phyloP scores from a whole-genome alignment of 2,888 invertebrate genomes.

The Hirtodrosophila alboralis region DNA sequence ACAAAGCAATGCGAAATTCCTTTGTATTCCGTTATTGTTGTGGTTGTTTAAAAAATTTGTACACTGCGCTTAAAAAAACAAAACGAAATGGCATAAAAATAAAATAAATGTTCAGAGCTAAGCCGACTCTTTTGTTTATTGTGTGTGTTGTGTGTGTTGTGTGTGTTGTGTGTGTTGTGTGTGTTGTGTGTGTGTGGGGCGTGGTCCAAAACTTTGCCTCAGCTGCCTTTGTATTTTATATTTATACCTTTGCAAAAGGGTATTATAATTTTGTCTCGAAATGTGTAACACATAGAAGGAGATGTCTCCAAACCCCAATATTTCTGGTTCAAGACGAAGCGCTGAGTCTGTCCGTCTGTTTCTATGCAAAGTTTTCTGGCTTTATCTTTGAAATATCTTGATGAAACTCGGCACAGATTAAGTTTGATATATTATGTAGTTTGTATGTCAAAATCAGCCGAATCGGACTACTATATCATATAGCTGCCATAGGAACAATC shows the following conservation, averaged over 20 bases:
- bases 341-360: too few species aligned
- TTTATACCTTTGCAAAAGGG: constrained; percentile 22
- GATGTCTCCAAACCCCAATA: too few species aligned
- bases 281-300: too few species aligned
- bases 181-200: constrained; percentile 27
- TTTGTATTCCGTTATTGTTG: constrained; percentile 35
- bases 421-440: too few species aligned
- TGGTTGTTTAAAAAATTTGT: constrained; percentile 64
- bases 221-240: constrained; percentile 32
- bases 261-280: too few species aligned
- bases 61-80: constrained; percentile 59
- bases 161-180: constrained; percentile 9
- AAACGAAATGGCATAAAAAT: constrained; percentile 62
- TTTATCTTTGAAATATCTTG: too few species aligned
- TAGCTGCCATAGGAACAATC: too few species aligned
- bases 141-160: constrained; percentile 15
- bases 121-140: constrained; percentile 69
- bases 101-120: constrained; percentile 67
- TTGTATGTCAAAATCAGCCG: too few species aligned
- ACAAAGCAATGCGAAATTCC: constrained; percentile 27
- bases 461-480: too few species aligned
- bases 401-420: too few species aligned
- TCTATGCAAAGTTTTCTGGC: too few species aligned
- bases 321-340: too few species aligned
- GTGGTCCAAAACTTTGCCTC: constrained; percentile 54